A percentile compares a stretch with the other conserved stretches of the same genome.
Conservation (phyloP, 2,888 invertebrate genomes). For the Dastarcus helophoroides region DNA sequence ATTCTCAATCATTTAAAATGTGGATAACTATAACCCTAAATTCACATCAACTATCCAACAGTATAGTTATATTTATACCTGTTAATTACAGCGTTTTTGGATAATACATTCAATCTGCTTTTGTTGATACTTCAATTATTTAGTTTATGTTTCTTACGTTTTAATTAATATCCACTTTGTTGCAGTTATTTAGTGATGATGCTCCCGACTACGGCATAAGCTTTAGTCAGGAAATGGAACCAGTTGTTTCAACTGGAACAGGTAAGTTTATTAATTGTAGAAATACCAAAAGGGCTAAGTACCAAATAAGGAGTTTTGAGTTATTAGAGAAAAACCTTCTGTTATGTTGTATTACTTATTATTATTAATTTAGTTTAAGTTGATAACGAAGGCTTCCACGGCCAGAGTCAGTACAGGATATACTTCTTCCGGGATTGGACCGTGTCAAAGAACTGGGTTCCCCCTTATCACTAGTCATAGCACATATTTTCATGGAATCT, state of each 20-base stretch:
- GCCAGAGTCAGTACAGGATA: too few relatives aligned
- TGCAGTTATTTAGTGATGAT: slow-evolving; percentile 24
- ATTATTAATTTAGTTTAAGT: slow-evolving; percentile 1
- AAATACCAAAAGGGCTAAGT: too few relatives aligned
- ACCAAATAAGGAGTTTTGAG: too few relatives aligned
- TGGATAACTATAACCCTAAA: too few relatives aligned
- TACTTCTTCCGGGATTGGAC: too few relatives aligned
- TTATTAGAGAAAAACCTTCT: too few relatives aligned
- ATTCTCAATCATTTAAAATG: too few relatives aligned
- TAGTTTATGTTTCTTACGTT: slow-evolving; percentile 4
- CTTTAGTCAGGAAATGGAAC: slow-evolving; percentile 11
- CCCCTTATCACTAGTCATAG: too few relatives aligned
- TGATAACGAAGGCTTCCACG: too few relatives aligned
- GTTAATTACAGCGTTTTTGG: background rate
- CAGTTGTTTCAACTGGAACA: slow-evolving; percentile 4
- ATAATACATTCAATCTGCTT: background rate
- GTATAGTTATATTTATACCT: background rate
- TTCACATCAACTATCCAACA: background rate
- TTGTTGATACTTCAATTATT: slow-evolving; percentile 2
- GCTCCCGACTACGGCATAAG: slow-evolving; percentile 21
- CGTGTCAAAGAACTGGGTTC: too few relatives aligned
- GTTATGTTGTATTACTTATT: background rate
- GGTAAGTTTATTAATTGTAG: slow-evolving; percentile 1
- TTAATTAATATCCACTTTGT: too few relatives aligned
- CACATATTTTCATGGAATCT: too few relatives aligned